Conservation (phyloP, 2,888 invertebrate species). For the Spodoptera exigua region DNA sequence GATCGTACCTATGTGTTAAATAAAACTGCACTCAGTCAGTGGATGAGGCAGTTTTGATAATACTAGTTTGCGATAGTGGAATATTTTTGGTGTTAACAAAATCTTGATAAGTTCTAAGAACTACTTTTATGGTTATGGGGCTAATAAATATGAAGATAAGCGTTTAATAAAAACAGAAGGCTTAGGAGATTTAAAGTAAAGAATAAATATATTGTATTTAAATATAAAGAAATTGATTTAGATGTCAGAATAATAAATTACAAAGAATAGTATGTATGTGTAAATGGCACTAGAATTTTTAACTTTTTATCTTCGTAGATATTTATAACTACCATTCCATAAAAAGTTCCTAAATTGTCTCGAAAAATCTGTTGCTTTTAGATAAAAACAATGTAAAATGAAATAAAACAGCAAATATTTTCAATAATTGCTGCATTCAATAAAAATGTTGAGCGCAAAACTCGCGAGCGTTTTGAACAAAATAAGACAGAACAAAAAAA, state of each 20-base stretch:
- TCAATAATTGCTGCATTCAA: too few relatives aligned
- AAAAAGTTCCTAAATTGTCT: too few relatives aligned
- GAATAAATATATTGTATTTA: not conserved
- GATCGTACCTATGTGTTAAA: slow-evolving; percentile 47
- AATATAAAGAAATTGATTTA: not conserved
- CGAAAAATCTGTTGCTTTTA: too few relatives aligned
- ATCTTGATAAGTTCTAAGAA: slow-evolving; percentile 22
- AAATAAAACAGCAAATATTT: too few relatives aligned
- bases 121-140: slow-evolving; percentile 4
- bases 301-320: too few relatives aligned
- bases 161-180: not conserved
- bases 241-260: too few relatives aligned
- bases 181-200: not conserved
- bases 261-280: too few relatives aligned
- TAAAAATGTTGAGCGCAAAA: too few relatives aligned
- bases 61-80: slow-evolving; percentile 5
- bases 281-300: too few relatives aligned
- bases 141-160: not conserved
- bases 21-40: slow-evolving; percentile 38
- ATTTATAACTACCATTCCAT: too few relatives aligned
- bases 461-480: too few relatives aligned
- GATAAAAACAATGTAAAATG: too few relatives aligned
- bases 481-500: slow-evolving; percentile 3
- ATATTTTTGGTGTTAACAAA: slow-evolving; percentile 4
- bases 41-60: slow-evolving; percentile 56